Base-by-base conservation (phyloP, 1,140 invertebrate species). In the Drosophila ananassae region DNA sequence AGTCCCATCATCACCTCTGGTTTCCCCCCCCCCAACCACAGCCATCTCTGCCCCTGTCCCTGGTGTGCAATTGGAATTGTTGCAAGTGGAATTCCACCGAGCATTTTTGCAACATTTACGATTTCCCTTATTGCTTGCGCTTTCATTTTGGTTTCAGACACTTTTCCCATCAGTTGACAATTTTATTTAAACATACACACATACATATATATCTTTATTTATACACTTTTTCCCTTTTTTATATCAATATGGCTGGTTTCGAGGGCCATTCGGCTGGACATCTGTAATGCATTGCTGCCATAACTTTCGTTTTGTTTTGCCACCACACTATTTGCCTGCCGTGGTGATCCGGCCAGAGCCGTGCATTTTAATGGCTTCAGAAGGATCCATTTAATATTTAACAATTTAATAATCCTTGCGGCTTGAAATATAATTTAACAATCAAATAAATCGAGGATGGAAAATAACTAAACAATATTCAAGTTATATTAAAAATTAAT, bases 81-180 rank as follows among this genome's bases (percentile, higher is more conserved):
- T 28, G 51, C 52, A 52, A 51, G 39, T 37, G 30, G 53, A 47
- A 28, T 9, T 50, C 63, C 75, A 58, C n/a, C 34, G 30, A 77
- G 60, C 79, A 69, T 74, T 78, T 78, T 82, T 13, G 34, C 79
- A 74, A 50, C 79, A 78, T 82, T 82, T 82, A 82, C 79, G 81
- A 82, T 82, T 74, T 82, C 74, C 69, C 69, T 78, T 78, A 82
- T 83, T 82, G 79, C 68, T 64, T 54, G 74, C 44, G 81, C 56
- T 78, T 82, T 82, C 69, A 57, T 73, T 68, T 79, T 47, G 47
- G 51, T 52, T 69, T 68, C 39, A 17, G 32, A 69, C 67, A 57
- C 67, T 61, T 72, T 63, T 57, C 50, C 41, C 44, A 46, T 8
- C 41, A 47, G 46, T 64, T 62, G 69, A 57, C 37, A 61, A 72